Conservation (phyloP, 2,797 vertebrate species). For the Aratinga solstitialis region DNA sequence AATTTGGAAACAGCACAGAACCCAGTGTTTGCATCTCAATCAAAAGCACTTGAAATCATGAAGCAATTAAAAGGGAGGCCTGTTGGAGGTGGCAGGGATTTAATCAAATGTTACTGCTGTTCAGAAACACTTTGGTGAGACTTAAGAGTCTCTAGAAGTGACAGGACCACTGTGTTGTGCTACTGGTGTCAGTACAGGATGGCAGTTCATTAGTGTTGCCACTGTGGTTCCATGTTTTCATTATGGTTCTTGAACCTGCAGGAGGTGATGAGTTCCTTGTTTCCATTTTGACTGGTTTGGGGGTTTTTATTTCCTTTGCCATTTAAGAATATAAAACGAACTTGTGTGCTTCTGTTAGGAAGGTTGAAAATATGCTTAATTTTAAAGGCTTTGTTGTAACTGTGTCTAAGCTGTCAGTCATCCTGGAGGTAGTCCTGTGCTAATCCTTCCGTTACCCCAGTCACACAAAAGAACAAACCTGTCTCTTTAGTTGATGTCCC, state of each 20-base stretch:
- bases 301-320: background rate
- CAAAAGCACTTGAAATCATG: background rate
- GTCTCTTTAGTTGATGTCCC: background rate
- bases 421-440: background rate
- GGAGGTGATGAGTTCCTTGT: background rate
- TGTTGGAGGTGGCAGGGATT: background rate
- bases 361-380: background rate
- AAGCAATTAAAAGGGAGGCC: background rate
- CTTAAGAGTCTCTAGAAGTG: background rate
- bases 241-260: background rate
- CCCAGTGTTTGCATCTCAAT: background rate
- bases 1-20: background rate
- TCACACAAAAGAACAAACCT: background rate
- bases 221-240: background rate
- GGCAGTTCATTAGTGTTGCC: background rate
- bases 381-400: background rate
- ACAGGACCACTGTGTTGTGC: background rate
- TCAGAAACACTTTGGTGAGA: background rate
- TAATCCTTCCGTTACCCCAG: background rate
- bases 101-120: background rate
- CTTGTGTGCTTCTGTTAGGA: background rate
- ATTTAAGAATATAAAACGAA: background rate
- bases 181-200: background rate
- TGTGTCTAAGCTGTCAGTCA: background rate
- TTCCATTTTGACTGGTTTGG: background rate